These are phyloP conservation scores for Morpho deidamia DNA, from an alignment of 2,888 invertebrate species.

Conservation along the genomic window DNA sequence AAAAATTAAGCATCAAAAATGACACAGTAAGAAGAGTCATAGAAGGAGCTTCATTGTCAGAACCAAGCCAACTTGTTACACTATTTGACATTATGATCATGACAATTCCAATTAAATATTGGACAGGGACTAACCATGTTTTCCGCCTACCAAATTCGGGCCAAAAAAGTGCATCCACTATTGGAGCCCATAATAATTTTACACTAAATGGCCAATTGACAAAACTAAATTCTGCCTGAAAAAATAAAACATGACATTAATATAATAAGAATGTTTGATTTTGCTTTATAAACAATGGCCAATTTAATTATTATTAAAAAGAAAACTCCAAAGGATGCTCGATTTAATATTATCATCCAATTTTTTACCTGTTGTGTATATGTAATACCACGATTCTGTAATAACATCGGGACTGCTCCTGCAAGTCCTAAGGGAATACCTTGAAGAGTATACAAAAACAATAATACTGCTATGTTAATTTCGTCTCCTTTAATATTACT, in stretches of 20 bases:
- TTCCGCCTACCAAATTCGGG: conserved; percentile 93
- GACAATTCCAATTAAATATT: conserved; percentile 92
- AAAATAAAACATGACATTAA: conserved; percentile 25
- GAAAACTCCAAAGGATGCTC: too few relatives aligned
- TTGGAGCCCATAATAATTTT: conserved; percentile 98
- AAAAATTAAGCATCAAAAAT: conserved; percentile 95
- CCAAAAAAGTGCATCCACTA: conserved; percentile 95
- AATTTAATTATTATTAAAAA: too few relatives aligned
- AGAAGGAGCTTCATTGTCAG: conserved; percentile 79
- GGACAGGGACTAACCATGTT: conserved; percentile 96
- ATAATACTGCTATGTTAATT: conserved; percentile 89
- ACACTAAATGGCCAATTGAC: conserved; percentile 95
- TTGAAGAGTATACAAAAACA: conserved; percentile 96
- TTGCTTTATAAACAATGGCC: too few relatives aligned
- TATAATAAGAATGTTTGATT: too few relatives aligned
- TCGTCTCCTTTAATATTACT: conserved; percentile 85
- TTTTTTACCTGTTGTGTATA: conserved; percentile 90
- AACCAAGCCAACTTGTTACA: conserved; percentile 88
- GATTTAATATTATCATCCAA: background rate
- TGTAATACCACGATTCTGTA: conserved; percentile 94
- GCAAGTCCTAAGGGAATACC: conserved; percentile 97
- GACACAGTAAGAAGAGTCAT: conserved; percentile 88
- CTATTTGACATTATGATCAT: conserved; percentile 91
- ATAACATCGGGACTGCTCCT: conserved; percentile 95
- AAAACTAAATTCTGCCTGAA: conserved; percentile 93